Conservation (phyloP, 1,140 invertebrate species). For the Heterodera schachtii region DNA sequence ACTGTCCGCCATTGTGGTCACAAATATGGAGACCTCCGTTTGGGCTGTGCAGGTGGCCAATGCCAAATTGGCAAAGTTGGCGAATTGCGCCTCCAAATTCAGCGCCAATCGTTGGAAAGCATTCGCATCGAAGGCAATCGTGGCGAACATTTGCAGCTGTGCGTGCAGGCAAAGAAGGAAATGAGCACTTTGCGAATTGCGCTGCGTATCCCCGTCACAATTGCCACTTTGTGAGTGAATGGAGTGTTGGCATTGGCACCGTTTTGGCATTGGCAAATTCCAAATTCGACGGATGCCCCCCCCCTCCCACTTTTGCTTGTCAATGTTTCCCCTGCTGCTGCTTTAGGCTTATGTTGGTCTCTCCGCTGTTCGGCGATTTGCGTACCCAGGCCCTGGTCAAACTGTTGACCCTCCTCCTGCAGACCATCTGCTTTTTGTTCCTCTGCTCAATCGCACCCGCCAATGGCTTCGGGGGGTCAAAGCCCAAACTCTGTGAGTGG, state of each 20-base stretch:
- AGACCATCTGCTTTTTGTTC: slow-evolving; percentile 64
- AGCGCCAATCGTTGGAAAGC: slow-evolving; percentile 4
- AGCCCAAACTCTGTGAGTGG: slow-evolving; percentile 62
- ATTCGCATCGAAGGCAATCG: slow-evolving; percentile 12
- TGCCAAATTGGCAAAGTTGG: neutral
- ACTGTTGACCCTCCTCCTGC: slow-evolving; percentile 52
- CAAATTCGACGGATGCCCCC: neutral
- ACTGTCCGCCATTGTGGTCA: slow-evolving; percentile 42
- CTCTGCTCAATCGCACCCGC: slow-evolving; percentile 61
- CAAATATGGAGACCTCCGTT: slow-evolving; percentile 53
- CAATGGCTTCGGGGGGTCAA: slow-evolving; percentile 58
- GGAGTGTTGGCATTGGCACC: too few species aligned
- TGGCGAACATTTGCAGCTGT: slow-evolving; percentile 50
- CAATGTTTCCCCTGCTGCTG: neutral
- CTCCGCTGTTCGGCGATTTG: slow-evolving; percentile 63
- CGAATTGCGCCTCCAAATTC: neutral
- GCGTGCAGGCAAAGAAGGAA: slow-evolving; percentile 56
- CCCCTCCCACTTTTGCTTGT: neutral
- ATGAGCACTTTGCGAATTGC: slow-evolving; percentile 62
- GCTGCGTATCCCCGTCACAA: slow-evolving; percentile 59
- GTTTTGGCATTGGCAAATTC: too few species aligned
- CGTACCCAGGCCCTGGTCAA: slow-evolving; percentile 61
- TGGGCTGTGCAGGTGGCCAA: slow-evolving; percentile 52
- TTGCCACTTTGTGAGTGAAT: slow-evolving; percentile 47
- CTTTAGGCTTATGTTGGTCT: slow-evolving; percentile 46